Evolutionary conservation across 2,888 invertebrate genomes (phyloP).

Genomic region (Rhodophaea formosa): DNA sequence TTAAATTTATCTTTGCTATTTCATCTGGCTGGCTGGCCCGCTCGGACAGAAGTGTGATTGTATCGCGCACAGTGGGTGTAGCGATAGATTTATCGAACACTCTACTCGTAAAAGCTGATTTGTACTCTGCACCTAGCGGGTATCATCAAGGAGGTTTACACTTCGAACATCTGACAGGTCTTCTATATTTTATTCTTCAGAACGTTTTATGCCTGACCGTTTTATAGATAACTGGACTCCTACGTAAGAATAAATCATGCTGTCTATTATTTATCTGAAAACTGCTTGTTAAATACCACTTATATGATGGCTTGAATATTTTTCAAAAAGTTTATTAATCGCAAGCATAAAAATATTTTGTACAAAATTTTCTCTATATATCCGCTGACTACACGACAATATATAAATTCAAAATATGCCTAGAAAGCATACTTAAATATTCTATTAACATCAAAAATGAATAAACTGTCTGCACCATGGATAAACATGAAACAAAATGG

Average conservation of each 20-base stretch:
- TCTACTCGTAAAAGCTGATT: slow-evolving; percentile 68
- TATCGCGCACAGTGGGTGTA: slow-evolving; percentile 56
- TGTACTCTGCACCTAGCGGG: slow-evolving; percentile 47
- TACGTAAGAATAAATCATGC: too few relatives aligned
- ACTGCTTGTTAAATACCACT: too few relatives aligned
- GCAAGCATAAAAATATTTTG: too few relatives aligned
- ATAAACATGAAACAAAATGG: slow-evolving; percentile 15
- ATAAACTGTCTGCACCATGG: slow-evolving; percentile 10
- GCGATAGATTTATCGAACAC: slow-evolving; percentile 66
- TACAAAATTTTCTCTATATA: background rate
- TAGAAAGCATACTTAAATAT: slow-evolving; percentile 1
- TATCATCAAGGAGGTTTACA: background rate
- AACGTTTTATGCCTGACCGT: too few relatives aligned
- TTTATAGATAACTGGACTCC: too few relatives aligned
- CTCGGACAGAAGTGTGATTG: slow-evolving; percentile 16
- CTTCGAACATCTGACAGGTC: background rate
- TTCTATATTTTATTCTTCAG: background rate
- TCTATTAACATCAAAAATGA: slow-evolving; percentile 4
- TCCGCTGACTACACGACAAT: background rate
- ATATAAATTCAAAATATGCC: background rate
- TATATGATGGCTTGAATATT: too few relatives aligned
- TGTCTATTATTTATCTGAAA: too few relatives aligned
- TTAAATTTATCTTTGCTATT: slow-evolving; percentile 54
- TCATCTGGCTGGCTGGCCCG: slow-evolving; percentile 47
- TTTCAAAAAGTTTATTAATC: too few relatives aligned